These are phyloP conservation scores for Drosophila nigromelanica DNA, from an alignment of 1,140 invertebrate genomes.

Conservation along the genomic window DNA sequence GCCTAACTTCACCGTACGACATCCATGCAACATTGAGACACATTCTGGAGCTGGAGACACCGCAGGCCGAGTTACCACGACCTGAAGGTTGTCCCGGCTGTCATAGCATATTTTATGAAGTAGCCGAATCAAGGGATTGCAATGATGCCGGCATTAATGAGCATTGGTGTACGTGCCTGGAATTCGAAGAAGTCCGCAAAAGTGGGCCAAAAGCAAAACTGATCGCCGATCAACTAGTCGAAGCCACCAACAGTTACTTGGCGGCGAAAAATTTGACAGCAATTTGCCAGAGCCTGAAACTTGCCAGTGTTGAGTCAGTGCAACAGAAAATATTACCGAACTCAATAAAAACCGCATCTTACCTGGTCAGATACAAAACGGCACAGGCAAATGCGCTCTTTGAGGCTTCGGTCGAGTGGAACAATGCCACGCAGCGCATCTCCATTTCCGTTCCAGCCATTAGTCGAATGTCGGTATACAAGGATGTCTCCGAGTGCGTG, in stretches of 20 bases:
- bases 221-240: slow-evolving; percentile 84
- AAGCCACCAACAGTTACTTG: slow-evolving; percentile 82
- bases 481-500: slow-evolving; percentile 84
- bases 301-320: slow-evolving; percentile 27
- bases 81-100: slow-evolving; percentile 86
- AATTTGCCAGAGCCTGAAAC: slow-evolving; percentile 28
- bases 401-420: slow-evolving; percentile 85
- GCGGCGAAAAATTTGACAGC: slow-evolving; percentile 32
- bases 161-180: slow-evolving; percentile 91
- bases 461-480: slow-evolving; percentile 87
- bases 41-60: slow-evolving; percentile 81
- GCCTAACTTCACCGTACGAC: slow-evolving; percentile 92
- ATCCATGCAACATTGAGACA: slow-evolving; percentile 88
- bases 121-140: slow-evolving; percentile 88
- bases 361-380: slow-evolving; percentile 23
- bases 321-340: slow-evolving; percentile 7
- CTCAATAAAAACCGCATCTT: neutral
- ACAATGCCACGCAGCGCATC: slow-evolving; percentile 54
- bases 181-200: slow-evolving; percentile 81
- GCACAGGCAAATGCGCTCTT: slow-evolving; percentile 84
- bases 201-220: slow-evolving; percentile 52
- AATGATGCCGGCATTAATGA: slow-evolving; percentile 87
- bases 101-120: slow-evolving; percentile 87
- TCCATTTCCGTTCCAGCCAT: slow-evolving; percentile 82
- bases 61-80: slow-evolving; percentile 24